phyloP scores from a whole-genome alignment of 2,797 vertebrate genomes.

The Anas georgica region DNA sequence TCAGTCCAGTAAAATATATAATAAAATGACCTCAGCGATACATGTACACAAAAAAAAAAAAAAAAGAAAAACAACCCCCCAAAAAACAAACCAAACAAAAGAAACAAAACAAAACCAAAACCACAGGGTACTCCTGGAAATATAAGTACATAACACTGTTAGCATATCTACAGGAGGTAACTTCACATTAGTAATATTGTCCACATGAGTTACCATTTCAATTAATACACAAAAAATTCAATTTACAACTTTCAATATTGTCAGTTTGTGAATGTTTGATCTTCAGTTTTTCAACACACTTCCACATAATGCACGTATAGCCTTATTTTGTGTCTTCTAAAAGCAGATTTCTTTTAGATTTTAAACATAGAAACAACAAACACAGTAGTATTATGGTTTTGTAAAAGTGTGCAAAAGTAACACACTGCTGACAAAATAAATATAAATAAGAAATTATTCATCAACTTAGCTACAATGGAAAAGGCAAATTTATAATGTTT shows the following conservation, averaged over 20 bases:
- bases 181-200: slow-evolving; percentile 74
- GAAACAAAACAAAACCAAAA: slow-evolving; percentile 58
- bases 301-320: slow-evolving; percentile 35
- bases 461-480: slow-evolving; percentile 32
- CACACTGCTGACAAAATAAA: slow-evolving; percentile 75
- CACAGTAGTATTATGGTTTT: slow-evolving; percentile 79
- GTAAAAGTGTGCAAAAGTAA: slow-evolving; percentile 77
- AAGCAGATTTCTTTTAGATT: slow-evolving; percentile 64
- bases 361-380: slow-evolving; percentile 69
- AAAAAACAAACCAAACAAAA: neutral
- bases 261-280: slow-evolving; percentile 76
- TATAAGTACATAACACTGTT: slow-evolving; percentile 83
- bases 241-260: slow-evolving; percentile 71
- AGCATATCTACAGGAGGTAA: slow-evolving; percentile 81
- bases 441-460: slow-evolving; percentile 63
- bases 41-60: slow-evolving; percentile 68
- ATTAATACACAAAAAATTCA: slow-evolving; percentile 71
- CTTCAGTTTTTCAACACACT: slow-evolving; percentile 64
- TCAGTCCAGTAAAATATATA: slow-evolving; percentile 84
- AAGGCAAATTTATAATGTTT: slow-evolving; percentile 45
- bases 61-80: neutral
- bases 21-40: slow-evolving; percentile 74
- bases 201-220: slow-evolving; percentile 76
- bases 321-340: slow-evolving; percentile 61
- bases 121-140: slow-evolving; percentile 78